Base-by-base conservation (phyloP, 2,113 vertebrate species). In the Nematolebias whitei region DNA sequence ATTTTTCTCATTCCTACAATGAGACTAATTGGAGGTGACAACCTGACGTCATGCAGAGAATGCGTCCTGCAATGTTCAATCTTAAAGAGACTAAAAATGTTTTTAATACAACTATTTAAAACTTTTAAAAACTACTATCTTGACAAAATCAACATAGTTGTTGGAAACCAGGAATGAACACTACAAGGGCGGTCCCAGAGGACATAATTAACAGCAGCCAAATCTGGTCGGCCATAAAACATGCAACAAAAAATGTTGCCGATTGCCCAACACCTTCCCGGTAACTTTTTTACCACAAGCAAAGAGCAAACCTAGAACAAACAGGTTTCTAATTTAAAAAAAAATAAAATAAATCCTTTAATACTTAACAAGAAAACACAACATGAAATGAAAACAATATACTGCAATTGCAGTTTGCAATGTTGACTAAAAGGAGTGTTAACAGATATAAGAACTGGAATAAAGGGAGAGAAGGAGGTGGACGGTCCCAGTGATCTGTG, bases 1-100 rank as follows among this genome's bases (percentile, higher is more conserved):
- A 16, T 48, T 70, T 69, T 15, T 39, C 68, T 67, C 24, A 63
- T 83, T 81, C 70, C 41, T 62, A 52, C n/a, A n/a, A n/a, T n/a
- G n/a, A 45, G 39, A 76, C 70, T 84, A 77, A 88, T 71, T 84
- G 65, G 71, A 76, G 65, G 64, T 56, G 71, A 85, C 82, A 71
- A 60, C 52, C 74, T 83, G 74, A 57, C 78, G 73, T 68, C 57
- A 72, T 54, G 52, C 60, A 61, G 68, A 76, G 60, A 84, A 80
- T 54, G 59, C 56, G 69, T 69, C 59, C 68, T 35, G 44, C 50
- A 63, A 44, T 40, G 40, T 52, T 44, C n/a, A n/a, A n/a, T n/a
- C n/a, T n/a, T n/a, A 39, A 16, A 14, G 29, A 38, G 48, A 40
- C 41, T 5, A 7, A 16, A n/a, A 26, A 24, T n/a, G n/a, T n/a